Conservation (phyloP, 2,113 vertebrate genomes). For the Dendropsophus ebraccatus region DNA sequence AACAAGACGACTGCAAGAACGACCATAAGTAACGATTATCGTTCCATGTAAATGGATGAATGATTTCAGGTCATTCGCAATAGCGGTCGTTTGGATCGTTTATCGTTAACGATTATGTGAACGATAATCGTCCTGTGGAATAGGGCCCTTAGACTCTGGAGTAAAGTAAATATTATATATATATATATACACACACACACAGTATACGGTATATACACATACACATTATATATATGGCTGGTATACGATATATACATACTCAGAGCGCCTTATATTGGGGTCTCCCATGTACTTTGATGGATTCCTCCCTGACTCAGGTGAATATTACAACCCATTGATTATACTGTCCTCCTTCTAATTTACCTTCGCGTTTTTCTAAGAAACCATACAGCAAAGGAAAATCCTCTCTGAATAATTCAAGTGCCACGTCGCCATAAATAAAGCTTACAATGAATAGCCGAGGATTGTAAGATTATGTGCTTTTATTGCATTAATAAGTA, state of each 20-base stretch:
- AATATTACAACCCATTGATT: not conserved
- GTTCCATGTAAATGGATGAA: no score
- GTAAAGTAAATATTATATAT: no score
- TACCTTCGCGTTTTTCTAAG: conserved; percentile 19
- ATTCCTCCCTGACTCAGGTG: not conserved
- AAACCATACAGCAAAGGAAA: conserved; percentile 8
- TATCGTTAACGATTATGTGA: no score
- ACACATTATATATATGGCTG: no score
- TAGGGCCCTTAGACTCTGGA: no score
- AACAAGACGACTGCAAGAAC: no score
- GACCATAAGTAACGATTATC: no score
- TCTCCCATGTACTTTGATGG: not conserved
- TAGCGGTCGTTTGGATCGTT: no score
- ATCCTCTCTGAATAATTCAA: conserved; percentile 45
- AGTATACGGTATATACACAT: no score
- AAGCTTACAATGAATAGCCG: conserved; percentile 50
- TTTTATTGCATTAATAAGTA: conserved; percentile 57
- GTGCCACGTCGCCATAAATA: conserved; percentile 49
- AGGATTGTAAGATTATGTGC: conserved; percentile 45
- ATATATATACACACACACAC: no score
- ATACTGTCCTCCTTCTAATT: not conserved
- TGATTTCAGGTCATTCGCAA: no score
- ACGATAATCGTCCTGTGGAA: no score
- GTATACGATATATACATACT: not conserved
- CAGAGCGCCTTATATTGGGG: not conserved